Base-by-base conservation (phyloP, 2,797 vertebrate genomes). In the Danio tinwini region DNA sequence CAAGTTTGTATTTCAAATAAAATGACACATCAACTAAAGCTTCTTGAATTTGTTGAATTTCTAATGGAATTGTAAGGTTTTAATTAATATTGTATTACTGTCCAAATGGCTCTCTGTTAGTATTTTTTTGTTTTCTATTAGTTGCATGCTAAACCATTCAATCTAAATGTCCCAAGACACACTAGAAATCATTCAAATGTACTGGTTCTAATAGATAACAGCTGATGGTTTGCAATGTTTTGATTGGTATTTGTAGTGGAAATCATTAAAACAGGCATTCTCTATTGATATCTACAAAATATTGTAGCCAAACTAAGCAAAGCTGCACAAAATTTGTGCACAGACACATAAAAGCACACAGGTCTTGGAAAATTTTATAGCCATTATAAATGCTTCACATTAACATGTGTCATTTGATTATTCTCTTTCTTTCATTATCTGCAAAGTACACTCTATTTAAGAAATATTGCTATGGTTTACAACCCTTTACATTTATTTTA, bases 321-420 rank as follows among this genome's bases (percentile, higher is more conserved):
- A 1, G n/a, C 21, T 45, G 10, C 9, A 8, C 9, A 53, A 29
- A 39, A 53, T 50, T 1, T 74, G 19, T 17, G 5, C 7, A 68
- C 14, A 47, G 12, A 49, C 50, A 67, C 62, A 72, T 55, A 11
- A 69, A n/a, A 68, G 8, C 53, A 73, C 12, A 40, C 10, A 40
- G 53, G 42, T 19, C 19, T 17, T 6, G 11, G 52, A 39, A 55
- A 65, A 29, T n/a, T 62, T 59, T 70, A 42, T n/a, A 49, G 39
- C 61, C 13, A 52, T 74, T 61, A 52, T 62, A 44, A 61, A 42
- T 44, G 53, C 42, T 50, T 69, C 44, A 69, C 69, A 40, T 69
- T 37, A 42, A 55, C 52, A 76, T 39, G 63, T 11, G 0, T 11
- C 58, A 61, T 73, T 61, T 69, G 55, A 68, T 59, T n/a, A 1